Evolutionary conservation across 2,113 vertebrate genomes (phyloP), one percentile per base, ranked within the genome.

Genomic region (Eretmochelys imbricata): DNA sequence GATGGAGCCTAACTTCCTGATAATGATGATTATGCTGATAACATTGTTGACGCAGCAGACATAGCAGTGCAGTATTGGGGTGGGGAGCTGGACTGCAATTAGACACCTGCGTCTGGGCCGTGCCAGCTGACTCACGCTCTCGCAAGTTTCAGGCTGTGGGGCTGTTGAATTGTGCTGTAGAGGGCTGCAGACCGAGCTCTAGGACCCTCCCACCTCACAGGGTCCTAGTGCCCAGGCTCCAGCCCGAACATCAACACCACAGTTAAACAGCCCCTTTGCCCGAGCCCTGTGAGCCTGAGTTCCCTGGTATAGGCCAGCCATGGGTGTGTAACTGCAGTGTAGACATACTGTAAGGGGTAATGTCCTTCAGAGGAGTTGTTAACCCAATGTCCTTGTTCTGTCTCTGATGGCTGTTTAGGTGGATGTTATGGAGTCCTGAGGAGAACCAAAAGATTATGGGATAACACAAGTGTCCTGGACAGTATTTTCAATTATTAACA

Each of bases 391-490:
- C 53, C 55, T 79, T 72, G 6, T 82, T 84, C 42, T 78, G 31
- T 50, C 59, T 89, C 5, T 12, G 16, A 85, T 57, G 14, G 22
- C 1, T 59, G 85, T 85, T 53, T 19, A 82, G 83, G 65, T 48
- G 72, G 62, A 82, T 75, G 27, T 11, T 85, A 8, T 82, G 27
- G 19, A 9, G 59, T 0, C 0, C 29, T 17, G 76, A 82, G 46
- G 62, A 50, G 49, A 51, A n/a, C 9, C 0, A 0, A 80, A 38
- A 29, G 31, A 19, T 10, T 81, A 87, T 76, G 19, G 19, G 24
- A 17, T 46, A 53, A 25, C 57, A 78, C 75, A 10, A 10, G 7
- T 72, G 17, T 84, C n/a, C 49, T 51, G 72, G 20, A 22, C 42
- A 12, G 20, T 25, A 38, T 78, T 76, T 48, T 76, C 42, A 6